These are phyloP conservation scores for Amphipyra tragopoginis DNA, from an alignment of 2,888 invertebrate species.

Conservation along the genomic window DNA sequence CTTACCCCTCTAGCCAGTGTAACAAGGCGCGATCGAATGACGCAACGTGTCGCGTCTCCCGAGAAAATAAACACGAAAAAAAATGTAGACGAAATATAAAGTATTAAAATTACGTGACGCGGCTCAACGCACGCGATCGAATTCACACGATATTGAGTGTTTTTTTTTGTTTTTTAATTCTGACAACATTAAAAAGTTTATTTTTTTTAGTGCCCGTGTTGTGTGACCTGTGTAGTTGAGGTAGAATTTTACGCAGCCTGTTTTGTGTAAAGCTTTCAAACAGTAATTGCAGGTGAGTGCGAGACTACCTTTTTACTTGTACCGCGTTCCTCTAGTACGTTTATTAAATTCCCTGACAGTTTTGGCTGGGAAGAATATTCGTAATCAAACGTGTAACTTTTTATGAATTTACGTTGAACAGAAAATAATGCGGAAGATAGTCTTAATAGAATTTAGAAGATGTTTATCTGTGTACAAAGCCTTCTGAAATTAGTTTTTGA, in stretches of 20 bases:
- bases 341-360: slow-evolving; percentile 25
- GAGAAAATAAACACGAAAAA: slow-evolving; percentile 76
- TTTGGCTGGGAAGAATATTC: slow-evolving; percentile 6
- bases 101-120: slow-evolving; percentile 51
- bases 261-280: slow-evolving; percentile 53
- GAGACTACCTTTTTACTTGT: neutral
- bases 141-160: slow-evolving; percentile 23
- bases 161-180: slow-evolving; percentile 26
- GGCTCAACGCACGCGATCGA: slow-evolving; percentile 34
- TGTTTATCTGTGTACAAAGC: neutral
- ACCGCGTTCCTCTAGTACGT: neutral
- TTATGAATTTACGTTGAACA: slow-evolving; percentile 7
- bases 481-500: too few relatives aligned
- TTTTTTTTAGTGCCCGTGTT: slow-evolving; percentile 60
- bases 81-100: slow-evolving; percentile 72
- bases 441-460: neutral
- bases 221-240: slow-evolving; percentile 66
- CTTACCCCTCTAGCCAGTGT: slow-evolving; percentile 80
- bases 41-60: slow-evolving; percentile 57
- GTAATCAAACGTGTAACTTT: slow-evolving; percentile 6
- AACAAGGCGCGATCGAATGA: slow-evolving; percentile 66
- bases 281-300: slow-evolving; percentile 69
- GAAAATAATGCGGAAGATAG: neutral
- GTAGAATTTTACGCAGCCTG: slow-evolving; percentile 49
- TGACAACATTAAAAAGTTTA: slow-evolving; percentile 39